These are phyloP conservation scores for Trypoxylon attenuatum DNA, from an alignment of 2,888 invertebrate species.

Conservation along the genomic window DNA sequence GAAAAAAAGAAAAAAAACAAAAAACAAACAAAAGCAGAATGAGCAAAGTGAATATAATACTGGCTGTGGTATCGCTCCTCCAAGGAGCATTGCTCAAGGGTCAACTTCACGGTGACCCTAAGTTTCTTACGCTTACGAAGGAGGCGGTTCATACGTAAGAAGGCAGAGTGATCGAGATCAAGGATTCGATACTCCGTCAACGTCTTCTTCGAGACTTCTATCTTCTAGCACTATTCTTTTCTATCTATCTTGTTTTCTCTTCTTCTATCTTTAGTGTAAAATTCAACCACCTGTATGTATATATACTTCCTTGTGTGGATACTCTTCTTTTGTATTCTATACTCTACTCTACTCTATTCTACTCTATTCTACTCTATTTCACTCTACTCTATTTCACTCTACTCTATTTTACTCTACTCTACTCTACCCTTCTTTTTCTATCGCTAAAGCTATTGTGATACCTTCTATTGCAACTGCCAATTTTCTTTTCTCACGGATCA, in stretches of 20 bases:
- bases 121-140: conserved; percentile 22
- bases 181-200: conserved; percentile 22
- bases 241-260: neutral
- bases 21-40: neutral
- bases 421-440: no score
- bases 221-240: neutral
- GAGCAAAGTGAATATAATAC: no score
- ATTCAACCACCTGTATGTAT: neutral
- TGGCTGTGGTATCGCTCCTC: no score
- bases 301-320: neutral
- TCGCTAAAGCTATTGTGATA: no score
- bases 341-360: no score
- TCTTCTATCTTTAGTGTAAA: neutral
- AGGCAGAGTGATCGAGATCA: conserved; percentile 18
- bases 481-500: no score
- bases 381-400: no score
- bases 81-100: neutral
- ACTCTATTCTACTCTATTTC: no score
- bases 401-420: no score
- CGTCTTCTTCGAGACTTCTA: conserved; percentile 10
- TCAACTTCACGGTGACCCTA: neutral
- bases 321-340: no score
- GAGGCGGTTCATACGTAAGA: conserved; percentile 17
- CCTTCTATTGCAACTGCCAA: no score
- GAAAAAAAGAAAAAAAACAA: neutral